These are phyloP conservation scores for Buceros bicornis DNA, from an alignment of 2,797 vertebrate species.

Conservation along the genomic window DNA sequence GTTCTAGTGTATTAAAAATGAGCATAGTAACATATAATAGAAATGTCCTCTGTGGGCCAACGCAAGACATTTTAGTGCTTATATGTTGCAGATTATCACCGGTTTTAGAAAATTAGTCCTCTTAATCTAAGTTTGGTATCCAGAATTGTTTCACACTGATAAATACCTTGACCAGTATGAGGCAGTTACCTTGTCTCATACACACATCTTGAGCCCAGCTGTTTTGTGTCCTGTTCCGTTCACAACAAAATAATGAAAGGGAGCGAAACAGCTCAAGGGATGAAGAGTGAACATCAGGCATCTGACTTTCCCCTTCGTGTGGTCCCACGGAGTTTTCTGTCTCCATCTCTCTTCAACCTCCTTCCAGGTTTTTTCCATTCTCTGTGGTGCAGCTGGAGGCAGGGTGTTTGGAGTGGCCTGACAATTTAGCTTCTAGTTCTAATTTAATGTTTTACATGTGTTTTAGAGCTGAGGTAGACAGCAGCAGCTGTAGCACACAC, in stretches of 20 bases:
- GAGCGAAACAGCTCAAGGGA: not conserved
- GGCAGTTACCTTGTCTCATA: not conserved
- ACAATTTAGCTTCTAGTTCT: constrained; percentile 19
- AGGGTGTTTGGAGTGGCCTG: not conserved
- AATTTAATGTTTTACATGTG: constrained; percentile 41
- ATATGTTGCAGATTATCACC: not conserved
- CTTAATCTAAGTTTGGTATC: not conserved
- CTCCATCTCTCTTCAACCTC: not conserved
- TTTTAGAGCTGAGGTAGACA: constrained; percentile 19
- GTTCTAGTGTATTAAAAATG: not conserved
- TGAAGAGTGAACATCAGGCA: not conserved
- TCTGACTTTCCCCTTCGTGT: not conserved
- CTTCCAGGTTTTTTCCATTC: not conserved
- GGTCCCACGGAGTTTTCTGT: not conserved
- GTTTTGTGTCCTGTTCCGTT: not conserved
- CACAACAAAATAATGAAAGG: not conserved
- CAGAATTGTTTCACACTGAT: not conserved
- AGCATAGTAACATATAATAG: not conserved
- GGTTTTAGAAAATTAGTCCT: not conserved
- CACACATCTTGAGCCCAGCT: not conserved
- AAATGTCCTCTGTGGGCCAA: not conserved
- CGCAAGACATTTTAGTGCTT: not conserved
- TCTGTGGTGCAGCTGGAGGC: not conserved
- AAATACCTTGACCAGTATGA: not conserved
- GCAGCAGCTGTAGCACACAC: not conserved